A percentile compares a stretch with the other conserved stretches of the same genome.
Conservation (phyloP, 2,113 vertebrate genomes). For the Mormyrus iriodes region DNA sequence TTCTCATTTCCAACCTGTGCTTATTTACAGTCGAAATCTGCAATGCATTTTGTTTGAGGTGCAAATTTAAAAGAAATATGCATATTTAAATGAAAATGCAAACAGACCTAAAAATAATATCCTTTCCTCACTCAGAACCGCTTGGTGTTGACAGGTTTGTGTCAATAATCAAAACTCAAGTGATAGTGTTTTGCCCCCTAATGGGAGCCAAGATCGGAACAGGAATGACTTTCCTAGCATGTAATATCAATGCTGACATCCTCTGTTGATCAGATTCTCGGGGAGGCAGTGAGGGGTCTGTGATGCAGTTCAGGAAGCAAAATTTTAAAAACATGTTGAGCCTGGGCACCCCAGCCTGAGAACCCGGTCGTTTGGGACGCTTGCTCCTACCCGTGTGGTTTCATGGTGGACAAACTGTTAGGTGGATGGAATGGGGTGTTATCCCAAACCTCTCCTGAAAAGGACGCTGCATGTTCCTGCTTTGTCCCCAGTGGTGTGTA, state of each 20-base stretch:
- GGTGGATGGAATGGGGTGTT: background rate
- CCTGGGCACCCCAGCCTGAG: constrained; percentile 52
- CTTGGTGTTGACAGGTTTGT: background rate
- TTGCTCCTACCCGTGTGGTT: constrained; percentile 65
- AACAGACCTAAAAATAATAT: constrained; percentile 1
- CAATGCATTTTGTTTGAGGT: background rate
- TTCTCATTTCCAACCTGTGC: background rate
- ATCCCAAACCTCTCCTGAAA: background rate
- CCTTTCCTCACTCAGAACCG: background rate
- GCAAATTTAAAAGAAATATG: background rate
- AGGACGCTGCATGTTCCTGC: background rate
- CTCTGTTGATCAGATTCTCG: background rate
- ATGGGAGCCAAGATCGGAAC: background rate
- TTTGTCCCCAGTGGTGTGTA: constrained; percentile 66
- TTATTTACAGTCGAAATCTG: background rate
- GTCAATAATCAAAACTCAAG: background rate
- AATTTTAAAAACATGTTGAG: background rate
- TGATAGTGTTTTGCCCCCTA: background rate
- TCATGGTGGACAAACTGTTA: background rate
- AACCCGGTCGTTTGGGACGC: constrained; percentile 57
- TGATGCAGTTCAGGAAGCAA: background rate
- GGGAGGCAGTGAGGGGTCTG: background rate
- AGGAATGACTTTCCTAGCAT: background rate
- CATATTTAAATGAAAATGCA: background rate
- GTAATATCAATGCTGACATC: background rate